Evolutionary conservation across 2,888 invertebrate genomes (phyloP).

Genomic region (Scaptomyza polygonia): DNA sequence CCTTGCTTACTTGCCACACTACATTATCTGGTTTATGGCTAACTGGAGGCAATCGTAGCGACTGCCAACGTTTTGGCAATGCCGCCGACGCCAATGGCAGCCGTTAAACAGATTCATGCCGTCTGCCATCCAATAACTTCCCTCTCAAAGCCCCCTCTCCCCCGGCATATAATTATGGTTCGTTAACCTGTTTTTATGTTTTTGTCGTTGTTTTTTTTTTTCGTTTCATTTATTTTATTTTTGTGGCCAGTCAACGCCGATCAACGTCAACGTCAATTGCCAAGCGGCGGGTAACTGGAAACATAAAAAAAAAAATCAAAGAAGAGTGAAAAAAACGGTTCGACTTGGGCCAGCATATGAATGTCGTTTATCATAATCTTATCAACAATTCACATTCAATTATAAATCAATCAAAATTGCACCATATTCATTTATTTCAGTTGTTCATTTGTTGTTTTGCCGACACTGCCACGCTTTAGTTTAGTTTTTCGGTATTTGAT

Average conservation of each 20-base stretch:
- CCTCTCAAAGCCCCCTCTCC: conserved; percentile 1
- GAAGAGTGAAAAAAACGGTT: not conserved
- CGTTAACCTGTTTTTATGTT: conserved; percentile 77
- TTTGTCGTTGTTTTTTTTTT: not conserved
- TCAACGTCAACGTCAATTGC: conserved; percentile 62
- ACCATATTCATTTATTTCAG: conserved; percentile 74
- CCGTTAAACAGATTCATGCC: conserved; percentile 42
- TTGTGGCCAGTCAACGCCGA: conserved; percentile 58
- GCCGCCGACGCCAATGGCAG: conserved; percentile 72
- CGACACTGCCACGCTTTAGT: conserved; percentile 49
- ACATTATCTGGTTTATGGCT: conserved; percentile 19
- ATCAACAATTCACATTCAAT: conserved; percentile 82
- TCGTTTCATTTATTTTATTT: conserved; percentile 1
- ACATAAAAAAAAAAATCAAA: not conserved
- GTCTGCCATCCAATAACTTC: conserved; percentile 3
- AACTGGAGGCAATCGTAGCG: conserved; percentile 50
- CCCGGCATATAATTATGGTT: conserved; percentile 57
- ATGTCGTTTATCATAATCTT: conserved; percentile 82
- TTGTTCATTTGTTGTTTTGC: conserved; percentile 61
- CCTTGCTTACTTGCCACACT: not conserved
- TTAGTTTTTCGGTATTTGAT: conserved; percentile 33
- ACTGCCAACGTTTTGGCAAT: conserved; percentile 64
- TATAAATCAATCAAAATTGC: conserved; percentile 83
- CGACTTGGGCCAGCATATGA: conserved; percentile 57
- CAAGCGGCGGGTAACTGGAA: conserved; percentile 15